Evolutionary conservation across 2,113 vertebrate species (phyloP), one percentile per base, ranked within the genome.

Genomic region (Ginglymostoma cirratum): DNA sequence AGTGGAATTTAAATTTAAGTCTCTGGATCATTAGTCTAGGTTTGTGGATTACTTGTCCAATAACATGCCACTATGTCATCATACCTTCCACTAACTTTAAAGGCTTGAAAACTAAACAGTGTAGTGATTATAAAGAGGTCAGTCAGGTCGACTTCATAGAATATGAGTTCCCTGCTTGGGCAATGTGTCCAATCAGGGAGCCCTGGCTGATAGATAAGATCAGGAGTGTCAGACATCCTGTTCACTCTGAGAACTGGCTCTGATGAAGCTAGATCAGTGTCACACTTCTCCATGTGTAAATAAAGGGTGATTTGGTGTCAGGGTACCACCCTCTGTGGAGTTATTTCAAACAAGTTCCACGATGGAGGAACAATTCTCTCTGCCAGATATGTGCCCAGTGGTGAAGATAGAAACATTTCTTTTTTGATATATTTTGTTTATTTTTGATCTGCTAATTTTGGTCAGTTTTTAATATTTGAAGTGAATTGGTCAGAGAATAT

Each of bases 401-500:
- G 38, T 83, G 80, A 45, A 45, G 80, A 7, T 38, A 1, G 42
- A 83, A 42, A 83, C 42, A 83, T 19, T 19, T 38, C 34, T 45
- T 5, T 42, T 83, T 23, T 83, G 19, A 42, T 17, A 6, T 83
- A 14, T 83, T 83, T 42, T 42, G 17, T 21, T 19, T 6, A 17
- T 3, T 0, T 34, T 83, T 34, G 30, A n/a, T 10, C 72, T 76
- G 72, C 23, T 76, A 83, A 21, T 83, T 83, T 19, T 42, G 21
- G 80, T 83, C 5, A 45, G 80, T 83, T 42, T 42, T n/a, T 80
- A 42, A 42, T 80, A 21, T 42, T 2, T 15, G 17, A 83, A 83
- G 80, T 83, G 80, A 83, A 83, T 38, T 42, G 78, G 78, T n/a
- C 78, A 80, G n/a, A 38, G 78, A 80, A 80, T 80, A n/a, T n/a